phyloP scores from a whole-genome alignment of 2,888 invertebrate genomes.

The Altica lythri region DNA sequence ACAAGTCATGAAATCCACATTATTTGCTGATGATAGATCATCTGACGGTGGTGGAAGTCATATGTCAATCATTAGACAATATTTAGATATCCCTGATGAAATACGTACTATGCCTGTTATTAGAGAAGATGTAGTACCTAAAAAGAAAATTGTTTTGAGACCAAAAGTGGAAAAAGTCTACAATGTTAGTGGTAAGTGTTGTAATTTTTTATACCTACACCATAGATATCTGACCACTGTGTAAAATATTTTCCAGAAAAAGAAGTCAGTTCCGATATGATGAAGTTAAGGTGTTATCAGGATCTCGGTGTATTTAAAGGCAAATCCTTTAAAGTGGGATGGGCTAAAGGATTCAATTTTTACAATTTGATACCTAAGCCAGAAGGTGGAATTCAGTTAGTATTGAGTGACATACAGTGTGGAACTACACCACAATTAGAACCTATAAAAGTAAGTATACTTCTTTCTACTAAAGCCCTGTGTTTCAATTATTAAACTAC shows the following conservation, averaged over 20 bases:
- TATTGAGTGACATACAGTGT: constrained; percentile 31
- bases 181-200: constrained; percentile 38
- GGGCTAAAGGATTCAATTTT: constrained; percentile 69
- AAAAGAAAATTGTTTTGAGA: constrained; percentile 34
- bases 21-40: constrained; percentile 44
- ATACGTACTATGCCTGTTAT: constrained; percentile 36
- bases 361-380: constrained; percentile 30
- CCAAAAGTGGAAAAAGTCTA: constrained; percentile 42
- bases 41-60: constrained; percentile 41
- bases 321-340: constrained; percentile 73
- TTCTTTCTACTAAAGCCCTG: no score
- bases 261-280: constrained; percentile 15
- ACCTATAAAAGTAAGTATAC: constrained; percentile 29
- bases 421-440: constrained; percentile 22
- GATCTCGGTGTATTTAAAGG: constrained; percentile 67
- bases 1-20: constrained; percentile 44
- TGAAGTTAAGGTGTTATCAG: constrained; percentile 51
- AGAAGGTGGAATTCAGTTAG: constrained; percentile 34
- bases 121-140: constrained; percentile 27
- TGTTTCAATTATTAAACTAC: no score
- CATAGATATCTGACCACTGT: no score
- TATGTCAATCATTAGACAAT: constrained; percentile 41
- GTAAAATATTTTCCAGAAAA: constrained; percentile 30
- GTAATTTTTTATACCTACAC: no score
- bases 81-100: constrained; percentile 42